Conservation (phyloP, 2,888 invertebrate genomes). For the Ctenicera cuprea region DNA sequence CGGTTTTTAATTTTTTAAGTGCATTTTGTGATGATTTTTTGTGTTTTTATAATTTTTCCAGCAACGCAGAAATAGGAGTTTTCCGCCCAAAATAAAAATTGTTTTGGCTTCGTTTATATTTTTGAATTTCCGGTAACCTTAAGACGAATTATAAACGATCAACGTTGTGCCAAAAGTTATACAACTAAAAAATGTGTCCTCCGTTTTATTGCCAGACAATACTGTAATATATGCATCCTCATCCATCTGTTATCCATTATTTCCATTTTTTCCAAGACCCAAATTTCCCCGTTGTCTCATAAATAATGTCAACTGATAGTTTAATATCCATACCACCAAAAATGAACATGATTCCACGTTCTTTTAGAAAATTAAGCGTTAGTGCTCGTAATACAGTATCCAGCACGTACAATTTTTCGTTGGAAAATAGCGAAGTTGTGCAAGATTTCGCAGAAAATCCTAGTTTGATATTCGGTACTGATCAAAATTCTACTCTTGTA, state of each 20-base stretch:
- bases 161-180: conserved; percentile 9
- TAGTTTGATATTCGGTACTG: conserved; percentile 32
- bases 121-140: conserved; percentile 19
- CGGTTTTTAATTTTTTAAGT: neutral
- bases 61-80: neutral
- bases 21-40: neutral
- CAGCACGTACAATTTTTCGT: conserved; percentile 14
- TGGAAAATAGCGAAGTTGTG: conserved; percentile 8
- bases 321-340: conserved; percentile 65
- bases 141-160: conserved; percentile 8
- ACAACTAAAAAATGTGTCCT: conserved; percentile 9
- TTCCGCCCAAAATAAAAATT: conserved; percentile 8
- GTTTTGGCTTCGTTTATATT: conserved; percentile 16
- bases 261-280: neutral
- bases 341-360: conserved; percentile 64
- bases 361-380: conserved; percentile 42
- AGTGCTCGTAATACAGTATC: conserved; percentile 13
- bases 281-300: no score
- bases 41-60: neutral
- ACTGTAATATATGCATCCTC: neutral
- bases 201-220: neutral
- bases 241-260: neutral
- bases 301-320: conserved; percentile 66
- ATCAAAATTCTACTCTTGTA: conserved; percentile 56
- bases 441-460: neutral